Evolutionary conservation across 2,797 vertebrate genomes (phyloP).

Genomic region (Hoplostethus mediterraneus): DNA sequence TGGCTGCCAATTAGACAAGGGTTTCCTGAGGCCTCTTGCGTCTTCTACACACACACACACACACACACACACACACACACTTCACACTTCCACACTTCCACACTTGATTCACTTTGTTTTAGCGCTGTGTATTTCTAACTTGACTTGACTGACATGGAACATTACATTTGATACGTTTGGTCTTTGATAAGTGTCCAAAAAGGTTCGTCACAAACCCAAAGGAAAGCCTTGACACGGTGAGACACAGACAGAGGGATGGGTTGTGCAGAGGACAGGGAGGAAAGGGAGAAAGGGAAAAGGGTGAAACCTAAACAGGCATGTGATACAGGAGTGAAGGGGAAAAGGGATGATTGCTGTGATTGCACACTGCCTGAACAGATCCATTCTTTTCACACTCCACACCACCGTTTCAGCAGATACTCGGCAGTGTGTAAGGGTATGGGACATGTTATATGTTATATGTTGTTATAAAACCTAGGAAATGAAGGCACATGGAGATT

Average conservation of each 20-base stretch:
- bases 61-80: background rate
- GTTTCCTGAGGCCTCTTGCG: conserved; percentile 12
- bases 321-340: conserved; percentile 31
- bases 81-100: background rate
- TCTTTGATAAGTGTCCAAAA: too few relatives aligned
- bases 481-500: conserved; percentile 43
- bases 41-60: background rate
- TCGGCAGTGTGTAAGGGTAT: conserved; percentile 1
- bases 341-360: background rate
- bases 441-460: conserved; percentile 8
- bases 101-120: background rate
- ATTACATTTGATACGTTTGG: conserved; percentile 4
- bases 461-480: conserved; percentile 45
- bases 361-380: background rate
- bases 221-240: too few relatives aligned
- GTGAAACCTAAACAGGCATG: conserved; percentile 13
- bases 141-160: background rate
- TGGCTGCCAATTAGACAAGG: conserved; percentile 16
- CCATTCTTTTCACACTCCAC: conserved; percentile 7
- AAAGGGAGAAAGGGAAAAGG: background rate
- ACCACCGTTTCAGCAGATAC: background rate
- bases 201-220: too few relatives aligned
- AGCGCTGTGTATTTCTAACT: background rate
- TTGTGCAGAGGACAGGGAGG: background rate
- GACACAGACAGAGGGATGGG: background rate